phyloP scores from a whole-genome alignment of 1,140 invertebrate genomes.

The Atta colombica region DNA sequence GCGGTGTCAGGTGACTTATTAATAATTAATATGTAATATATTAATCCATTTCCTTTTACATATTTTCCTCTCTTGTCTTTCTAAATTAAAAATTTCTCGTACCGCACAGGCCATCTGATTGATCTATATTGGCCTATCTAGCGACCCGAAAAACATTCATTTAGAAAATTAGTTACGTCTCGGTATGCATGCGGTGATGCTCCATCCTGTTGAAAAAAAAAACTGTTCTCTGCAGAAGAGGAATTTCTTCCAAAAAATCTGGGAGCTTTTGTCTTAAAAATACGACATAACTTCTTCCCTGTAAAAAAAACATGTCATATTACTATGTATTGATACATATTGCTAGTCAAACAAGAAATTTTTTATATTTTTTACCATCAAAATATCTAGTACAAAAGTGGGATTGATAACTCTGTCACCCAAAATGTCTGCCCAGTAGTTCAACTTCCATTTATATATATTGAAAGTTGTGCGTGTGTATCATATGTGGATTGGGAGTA shows the following conservation, averaged over 20 bases:
- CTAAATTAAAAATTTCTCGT: slow-evolving; percentile 3
- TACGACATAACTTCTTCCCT: neutral
- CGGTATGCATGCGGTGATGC: slow-evolving; percentile 3
- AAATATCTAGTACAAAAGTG: too few species aligned
- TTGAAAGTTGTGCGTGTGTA: neutral
- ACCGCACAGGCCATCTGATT: neutral
- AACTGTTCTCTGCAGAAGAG: neutral
- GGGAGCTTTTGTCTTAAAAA: neutral
- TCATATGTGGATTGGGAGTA: too few species aligned
- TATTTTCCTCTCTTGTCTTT: neutral
- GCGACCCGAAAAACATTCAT: neutral
- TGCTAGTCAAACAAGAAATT: neutral
- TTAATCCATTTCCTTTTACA: neutral
- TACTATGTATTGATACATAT: too few species aligned
- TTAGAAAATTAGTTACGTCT: neutral
- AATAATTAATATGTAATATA: slow-evolving; percentile 5
- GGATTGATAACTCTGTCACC: too few species aligned
- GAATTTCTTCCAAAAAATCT: neutral
- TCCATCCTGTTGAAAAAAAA: neutral
- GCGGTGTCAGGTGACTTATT: neutral
- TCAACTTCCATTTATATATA: neutral
- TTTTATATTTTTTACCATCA: neutral
- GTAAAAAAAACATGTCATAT: neutral
- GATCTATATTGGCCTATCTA: neutral
- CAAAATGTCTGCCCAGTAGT: neutral